Conservation (phyloP, 2,113 vertebrate species). For the Pseudorhombus dupliciocellatus region DNA sequence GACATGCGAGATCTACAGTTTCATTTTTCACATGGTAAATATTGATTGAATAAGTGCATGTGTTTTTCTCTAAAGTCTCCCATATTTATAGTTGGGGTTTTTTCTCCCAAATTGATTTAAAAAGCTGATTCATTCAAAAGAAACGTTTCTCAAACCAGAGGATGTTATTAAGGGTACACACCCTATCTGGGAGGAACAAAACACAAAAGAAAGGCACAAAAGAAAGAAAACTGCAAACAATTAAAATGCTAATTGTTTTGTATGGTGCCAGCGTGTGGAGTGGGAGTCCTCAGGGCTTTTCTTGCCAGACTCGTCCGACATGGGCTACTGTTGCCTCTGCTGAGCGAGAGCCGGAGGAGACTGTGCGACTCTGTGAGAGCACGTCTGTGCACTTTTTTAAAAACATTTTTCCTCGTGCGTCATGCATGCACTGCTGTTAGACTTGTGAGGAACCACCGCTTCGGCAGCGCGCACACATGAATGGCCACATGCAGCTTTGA, state of each 20-base stretch:
- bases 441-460: conserved; percentile 38
- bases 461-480: conserved; percentile 20
- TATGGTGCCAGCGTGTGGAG: conserved; percentile 52
- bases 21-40: conserved; percentile 9
- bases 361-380: not conserved
- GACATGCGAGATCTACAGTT: conserved; percentile 4
- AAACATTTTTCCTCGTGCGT: conserved; percentile 3
- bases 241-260: conserved; percentile 80
- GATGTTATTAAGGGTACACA: conserved; percentile 55
- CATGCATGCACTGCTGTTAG: conserved; percentile 1
- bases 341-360: too few species aligned
- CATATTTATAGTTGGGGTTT: not conserved
- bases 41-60: not conserved
- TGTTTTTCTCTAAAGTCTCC: not conserved
- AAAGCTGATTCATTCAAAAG: conserved; percentile 42
- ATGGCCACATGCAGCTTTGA: conserved; percentile 57
- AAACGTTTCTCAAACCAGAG: conserved; percentile 42
- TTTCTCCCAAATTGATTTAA: conserved; percentile 11
- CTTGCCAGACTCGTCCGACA: conserved; percentile 33
- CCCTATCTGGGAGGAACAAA: conserved; percentile 55
- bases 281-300: conserved; percentile 59
- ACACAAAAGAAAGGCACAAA: conserved; percentile 63
- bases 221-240: conserved; percentile 72
- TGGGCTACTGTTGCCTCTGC: not conserved
- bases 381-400: conserved; percentile 3